Evolutionary conservation across 2,113 vertebrate genomes (phyloP).

Genomic region (Clarias gariepinus): DNA sequence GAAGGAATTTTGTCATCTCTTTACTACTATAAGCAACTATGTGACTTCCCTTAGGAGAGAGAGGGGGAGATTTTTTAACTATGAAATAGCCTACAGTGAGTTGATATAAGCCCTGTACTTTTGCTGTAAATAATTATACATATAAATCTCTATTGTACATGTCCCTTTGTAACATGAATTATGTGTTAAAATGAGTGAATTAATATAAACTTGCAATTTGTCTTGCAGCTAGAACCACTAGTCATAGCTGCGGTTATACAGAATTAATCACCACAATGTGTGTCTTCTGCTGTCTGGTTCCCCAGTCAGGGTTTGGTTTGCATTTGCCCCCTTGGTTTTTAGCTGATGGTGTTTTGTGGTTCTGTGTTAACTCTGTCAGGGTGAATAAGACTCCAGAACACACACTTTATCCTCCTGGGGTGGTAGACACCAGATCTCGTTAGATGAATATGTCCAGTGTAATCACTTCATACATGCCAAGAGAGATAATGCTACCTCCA

Average conservation of each 20-base stretch:
- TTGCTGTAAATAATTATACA: too few relatives aligned
- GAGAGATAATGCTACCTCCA: slow-evolving; percentile 21
- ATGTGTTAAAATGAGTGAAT: background rate
- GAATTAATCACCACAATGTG: background rate
- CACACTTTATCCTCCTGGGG: slow-evolving; percentile 25
- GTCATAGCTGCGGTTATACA: background rate
- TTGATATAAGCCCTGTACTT: too few relatives aligned
- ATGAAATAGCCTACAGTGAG: too few relatives aligned
- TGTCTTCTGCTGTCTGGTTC: background rate
- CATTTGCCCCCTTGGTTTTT: slow-evolving; percentile 8
- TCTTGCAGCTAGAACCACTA: background rate
- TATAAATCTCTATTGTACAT: background rate
- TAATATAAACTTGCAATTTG: background rate
- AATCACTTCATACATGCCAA: slow-evolving; percentile 48
- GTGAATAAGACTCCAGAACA: slow-evolving; percentile 23
- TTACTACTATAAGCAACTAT: too few relatives aligned
- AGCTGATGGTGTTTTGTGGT: slow-evolving; percentile 30
- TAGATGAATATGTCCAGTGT: slow-evolving; percentile 53
- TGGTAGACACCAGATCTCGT: slow-evolving; percentile 30
- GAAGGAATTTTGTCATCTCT: too few relatives aligned
- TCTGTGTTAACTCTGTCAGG: slow-evolving; percentile 18
- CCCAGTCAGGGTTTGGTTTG: background rate
- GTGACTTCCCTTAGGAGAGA: too few relatives aligned
- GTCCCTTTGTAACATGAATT: background rate
- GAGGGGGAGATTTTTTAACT: too few relatives aligned